phyloP scores from a whole-genome alignment of 2,797 vertebrate species.

The Poliocrania exsul region DNA sequence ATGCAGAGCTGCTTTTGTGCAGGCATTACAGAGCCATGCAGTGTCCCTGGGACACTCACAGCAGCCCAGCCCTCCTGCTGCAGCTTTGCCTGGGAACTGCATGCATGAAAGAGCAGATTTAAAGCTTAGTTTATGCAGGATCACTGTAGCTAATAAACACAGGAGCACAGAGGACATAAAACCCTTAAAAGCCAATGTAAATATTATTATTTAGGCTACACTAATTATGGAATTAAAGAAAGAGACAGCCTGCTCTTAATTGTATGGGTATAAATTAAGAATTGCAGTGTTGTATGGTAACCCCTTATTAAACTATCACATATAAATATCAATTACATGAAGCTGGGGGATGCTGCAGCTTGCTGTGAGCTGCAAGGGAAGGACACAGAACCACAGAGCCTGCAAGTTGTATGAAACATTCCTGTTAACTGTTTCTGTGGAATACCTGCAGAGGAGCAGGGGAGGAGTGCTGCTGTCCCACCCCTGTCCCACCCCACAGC shows the following conservation, averaged over 20 bases:
- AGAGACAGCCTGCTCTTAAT: neutral
- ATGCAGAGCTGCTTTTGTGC: neutral
- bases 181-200: neutral
- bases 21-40: neutral
- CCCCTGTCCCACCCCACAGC: neutral
- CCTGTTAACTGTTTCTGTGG: neutral
- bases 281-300: neutral
- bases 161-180: neutral
- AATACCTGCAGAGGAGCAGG: neutral
- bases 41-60: accelerated
- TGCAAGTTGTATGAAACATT: accelerated
- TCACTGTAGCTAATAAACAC: neutral
- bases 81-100: neutral
- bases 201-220: neutral
- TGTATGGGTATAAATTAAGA: neutral
- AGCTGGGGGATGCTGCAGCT: neutral
- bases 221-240: neutral
- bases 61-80: neutral
- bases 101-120: neutral
- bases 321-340: neutral
- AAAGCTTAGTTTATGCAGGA: neutral
- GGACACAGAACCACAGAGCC: neutral
- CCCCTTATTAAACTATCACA: neutral
- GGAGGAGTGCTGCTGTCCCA: neutral
- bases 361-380: neutral